These are phyloP conservation scores for Apostichopus japonicus DNA, from an alignment of 35 echinoderm and acorn worm species.

Conservation along the genomic window DNA sequence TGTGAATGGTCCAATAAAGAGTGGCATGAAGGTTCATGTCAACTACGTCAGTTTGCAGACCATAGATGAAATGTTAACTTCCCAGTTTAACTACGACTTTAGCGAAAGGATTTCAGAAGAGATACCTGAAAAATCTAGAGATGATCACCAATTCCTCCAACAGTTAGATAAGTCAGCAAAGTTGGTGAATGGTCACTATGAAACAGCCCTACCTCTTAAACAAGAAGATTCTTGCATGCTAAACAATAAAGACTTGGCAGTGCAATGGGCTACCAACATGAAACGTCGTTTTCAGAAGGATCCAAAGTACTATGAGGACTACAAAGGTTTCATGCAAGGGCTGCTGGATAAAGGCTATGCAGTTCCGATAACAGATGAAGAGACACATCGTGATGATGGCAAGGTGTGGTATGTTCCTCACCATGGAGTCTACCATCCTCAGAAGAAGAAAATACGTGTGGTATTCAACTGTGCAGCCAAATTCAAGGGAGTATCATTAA, in stretches of 20 bases:
- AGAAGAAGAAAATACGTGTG: constrained; percentile 51
- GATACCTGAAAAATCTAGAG: constrained; percentile 29
- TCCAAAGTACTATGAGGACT: too few species aligned
- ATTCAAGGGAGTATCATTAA: constrained; percentile 68
- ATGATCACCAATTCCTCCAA: not conserved
- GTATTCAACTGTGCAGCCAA: constrained; percentile 49
- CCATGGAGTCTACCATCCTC: constrained; percentile 78
- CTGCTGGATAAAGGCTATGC: too few species aligned
- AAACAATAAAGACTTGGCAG: too few species aligned
- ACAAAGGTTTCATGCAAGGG: too few species aligned
- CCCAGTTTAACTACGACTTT: constrained; percentile 43
- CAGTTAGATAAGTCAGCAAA: constrained; percentile 28
- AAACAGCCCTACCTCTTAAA: too few species aligned
- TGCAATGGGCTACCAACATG: too few species aligned
- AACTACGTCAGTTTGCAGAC: constrained; percentile 25
- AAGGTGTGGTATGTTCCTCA: not conserved
- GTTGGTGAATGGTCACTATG: constrained; percentile 34
- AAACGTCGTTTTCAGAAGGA: too few species aligned
- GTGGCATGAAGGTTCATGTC: not conserved
- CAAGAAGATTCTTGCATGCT: too few species aligned
- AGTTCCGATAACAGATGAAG: too few species aligned
- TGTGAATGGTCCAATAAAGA: constrained; percentile 35
- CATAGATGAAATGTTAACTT: constrained; percentile 2
- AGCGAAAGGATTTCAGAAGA: constrained; percentile 50
- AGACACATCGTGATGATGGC: constrained; percentile 43